Base-by-base conservation (phyloP, 2,113 vertebrate genomes). In the Panthera uncia region DNA sequence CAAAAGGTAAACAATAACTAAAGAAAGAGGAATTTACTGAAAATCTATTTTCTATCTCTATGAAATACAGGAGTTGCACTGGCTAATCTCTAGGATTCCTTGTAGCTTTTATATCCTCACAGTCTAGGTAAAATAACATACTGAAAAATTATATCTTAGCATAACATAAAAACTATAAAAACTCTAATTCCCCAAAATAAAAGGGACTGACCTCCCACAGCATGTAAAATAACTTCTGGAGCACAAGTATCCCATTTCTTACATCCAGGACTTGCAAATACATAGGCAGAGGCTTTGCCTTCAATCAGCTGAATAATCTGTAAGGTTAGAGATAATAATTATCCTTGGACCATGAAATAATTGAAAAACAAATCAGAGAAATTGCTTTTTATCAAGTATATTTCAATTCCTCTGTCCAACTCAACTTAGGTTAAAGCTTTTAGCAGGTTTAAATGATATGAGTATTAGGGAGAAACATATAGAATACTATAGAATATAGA, bases 191-290 rank as follows among this genome's bases (percentile, higher is more conserved):
- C 33, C 63, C 23, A 18, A 45, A 88, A 55, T 36, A 36, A 69
- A 71, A 76, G 4, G 33, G 63, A 93, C 97, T 98, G 95, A 99
- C 99, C 99, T 99, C 99, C 99, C 18, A 99, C 99, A 41, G 99
- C 99, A 69, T 99, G 99, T 36, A 99, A 99, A 95, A 99, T 99
- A 63, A 99, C 99, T 98, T 99, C 99, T 14, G 99, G 99, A 89
- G 99, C 99, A 96, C 99, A 99, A 0, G 99, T 99, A 96, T 99
- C 99, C 99, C 99, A 99, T 96, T 99, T 99, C 97, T 99, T 99
- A 98, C 99, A 99, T 1, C 99, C 99, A 41, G 99, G 99, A 98
- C 99, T 99, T 27, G 99, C 99, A 98, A 99, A 99, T 29, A 99
- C 99, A 31, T 99, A 99, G 21, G 99, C 99, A 36, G 99, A 99